Conservation (phyloP, 2,113 vertebrate genomes). For the Pomatorhinus ruficollis region DNA sequence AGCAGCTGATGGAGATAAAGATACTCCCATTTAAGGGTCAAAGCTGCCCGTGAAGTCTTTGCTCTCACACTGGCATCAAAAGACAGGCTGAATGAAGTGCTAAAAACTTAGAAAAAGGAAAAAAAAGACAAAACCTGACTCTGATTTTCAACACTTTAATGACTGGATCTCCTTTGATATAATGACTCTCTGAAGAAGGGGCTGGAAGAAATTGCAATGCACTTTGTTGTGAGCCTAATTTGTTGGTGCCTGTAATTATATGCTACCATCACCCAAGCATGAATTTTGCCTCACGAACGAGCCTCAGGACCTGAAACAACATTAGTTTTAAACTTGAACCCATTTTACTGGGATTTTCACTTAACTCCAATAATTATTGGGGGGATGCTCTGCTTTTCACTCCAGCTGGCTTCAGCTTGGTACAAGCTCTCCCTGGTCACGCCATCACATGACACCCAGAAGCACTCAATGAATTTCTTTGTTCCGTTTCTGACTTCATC, state of each 20-base stretch:
- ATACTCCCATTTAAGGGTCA: neutral
- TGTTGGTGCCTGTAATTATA: neutral
- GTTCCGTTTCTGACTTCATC: conserved; percentile 45
- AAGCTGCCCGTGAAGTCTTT: neutral
- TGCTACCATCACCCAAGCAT: fast-evolving
- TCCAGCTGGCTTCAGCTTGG: conserved; percentile 12
- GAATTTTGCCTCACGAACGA: neutral
- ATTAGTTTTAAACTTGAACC: neutral
- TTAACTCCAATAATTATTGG: neutral
- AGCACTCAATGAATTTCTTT: conserved; percentile 35
- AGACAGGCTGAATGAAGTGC: neutral
- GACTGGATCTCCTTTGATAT: neutral
- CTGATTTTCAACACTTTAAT: neutral
- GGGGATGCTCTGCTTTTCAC: neutral
- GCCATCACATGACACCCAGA: conserved; percentile 10
- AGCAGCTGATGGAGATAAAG: neutral
- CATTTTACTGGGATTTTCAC: neutral
- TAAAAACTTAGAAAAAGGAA: neutral
- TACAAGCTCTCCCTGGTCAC: conserved; percentile 33
- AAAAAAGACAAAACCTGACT: fast-evolving
- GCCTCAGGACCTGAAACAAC: neutral
- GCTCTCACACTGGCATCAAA: neutral
- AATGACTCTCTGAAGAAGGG: neutral
- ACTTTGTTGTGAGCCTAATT: fast-evolving
- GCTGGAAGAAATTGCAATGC: neutral